phyloP scores from a whole-genome alignment of 2,888 invertebrate genomes.

The Melolontha melolontha region DNA sequence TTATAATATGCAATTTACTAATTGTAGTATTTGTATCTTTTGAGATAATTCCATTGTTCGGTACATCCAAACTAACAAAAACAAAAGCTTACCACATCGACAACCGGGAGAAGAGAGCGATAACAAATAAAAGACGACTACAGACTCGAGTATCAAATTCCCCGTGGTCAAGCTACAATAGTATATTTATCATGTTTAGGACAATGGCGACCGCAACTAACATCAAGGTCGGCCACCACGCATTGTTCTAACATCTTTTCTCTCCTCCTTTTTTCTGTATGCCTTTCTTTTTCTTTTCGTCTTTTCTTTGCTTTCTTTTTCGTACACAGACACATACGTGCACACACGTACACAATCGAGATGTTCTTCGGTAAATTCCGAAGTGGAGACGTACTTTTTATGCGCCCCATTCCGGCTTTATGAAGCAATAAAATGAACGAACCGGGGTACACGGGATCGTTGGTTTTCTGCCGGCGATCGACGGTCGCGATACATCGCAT shows the following conservation, averaged over 20 bases:
- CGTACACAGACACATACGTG: conserved; percentile 3
- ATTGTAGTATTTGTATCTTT: no score
- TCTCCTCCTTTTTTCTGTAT: conserved; percentile 39
- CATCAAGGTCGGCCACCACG: conserved; percentile 46
- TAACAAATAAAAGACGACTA: neutral
- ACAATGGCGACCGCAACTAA: conserved; percentile 45
- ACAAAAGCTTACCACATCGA: conserved; percentile 1
- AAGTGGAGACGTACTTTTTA: neutral
- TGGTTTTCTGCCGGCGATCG: neutral
- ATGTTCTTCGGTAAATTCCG: neutral
- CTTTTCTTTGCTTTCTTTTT: conserved; percentile 13
- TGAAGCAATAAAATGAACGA: conserved; percentile 15
- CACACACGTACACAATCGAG: conserved; percentile 4
- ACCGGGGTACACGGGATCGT: neutral
- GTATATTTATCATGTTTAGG: conserved; percentile 51
- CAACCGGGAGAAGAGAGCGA: conserved; percentile 10
- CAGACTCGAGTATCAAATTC: conserved; percentile 44
- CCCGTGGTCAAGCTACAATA: conserved; percentile 48
- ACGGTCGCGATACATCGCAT: conserved; percentile 8
- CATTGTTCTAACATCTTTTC: conserved; percentile 49
- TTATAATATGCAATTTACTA: no score
- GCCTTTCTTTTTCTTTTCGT: conserved; percentile 9
- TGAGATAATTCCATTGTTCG: no score
- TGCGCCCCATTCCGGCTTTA: neutral
- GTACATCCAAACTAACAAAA: neutral